Evolutionary conservation across 2,113 vertebrate species (phyloP).

Genomic region (Holacanthus passer): DNA sequence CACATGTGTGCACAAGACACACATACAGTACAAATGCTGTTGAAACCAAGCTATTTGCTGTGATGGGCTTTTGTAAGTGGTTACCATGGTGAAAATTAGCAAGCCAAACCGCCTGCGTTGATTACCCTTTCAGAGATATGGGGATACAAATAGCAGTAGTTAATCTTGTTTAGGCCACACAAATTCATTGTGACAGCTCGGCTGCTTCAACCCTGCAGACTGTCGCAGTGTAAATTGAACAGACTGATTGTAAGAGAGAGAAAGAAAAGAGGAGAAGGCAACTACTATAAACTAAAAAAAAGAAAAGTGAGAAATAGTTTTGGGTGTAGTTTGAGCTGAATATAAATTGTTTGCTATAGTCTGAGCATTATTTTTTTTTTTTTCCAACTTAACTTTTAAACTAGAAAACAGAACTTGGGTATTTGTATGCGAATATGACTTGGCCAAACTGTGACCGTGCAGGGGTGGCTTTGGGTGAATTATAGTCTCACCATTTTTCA

Average conservation of each 20-base stretch:
- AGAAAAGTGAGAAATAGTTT: constrained; percentile 49
- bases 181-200: constrained; percentile 82
- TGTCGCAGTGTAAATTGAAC: constrained; percentile 74
- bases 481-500: constrained; percentile 75
- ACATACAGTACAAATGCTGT: constrained; percentile 45
- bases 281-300: constrained; percentile 33
- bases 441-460: constrained; percentile 47
- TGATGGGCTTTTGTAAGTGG: constrained; percentile 72
- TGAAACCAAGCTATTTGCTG: constrained; percentile 62
- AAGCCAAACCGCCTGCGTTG: constrained; percentile 74
- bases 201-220: constrained; percentile 71
- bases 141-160: constrained; percentile 84
- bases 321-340: constrained; percentile 48
- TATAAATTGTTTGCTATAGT: constrained; percentile 61
- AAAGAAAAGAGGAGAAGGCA: constrained; percentile 51
- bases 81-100: constrained; percentile 81
- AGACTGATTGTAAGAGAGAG: constrained; percentile 69
- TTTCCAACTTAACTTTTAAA: constrained; percentile 55
- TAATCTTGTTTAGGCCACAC: constrained; percentile 85
- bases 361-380: constrained; percentile 50
- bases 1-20: constrained; percentile 21
- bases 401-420: constrained; percentile 39
- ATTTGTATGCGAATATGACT: constrained; percentile 60
- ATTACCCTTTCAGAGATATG: constrained; percentile 79
- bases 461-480: constrained; percentile 63